Evolutionary conservation across 2,888 invertebrate species (phyloP).

Genomic region (Brachylomia viminalis): DNA sequence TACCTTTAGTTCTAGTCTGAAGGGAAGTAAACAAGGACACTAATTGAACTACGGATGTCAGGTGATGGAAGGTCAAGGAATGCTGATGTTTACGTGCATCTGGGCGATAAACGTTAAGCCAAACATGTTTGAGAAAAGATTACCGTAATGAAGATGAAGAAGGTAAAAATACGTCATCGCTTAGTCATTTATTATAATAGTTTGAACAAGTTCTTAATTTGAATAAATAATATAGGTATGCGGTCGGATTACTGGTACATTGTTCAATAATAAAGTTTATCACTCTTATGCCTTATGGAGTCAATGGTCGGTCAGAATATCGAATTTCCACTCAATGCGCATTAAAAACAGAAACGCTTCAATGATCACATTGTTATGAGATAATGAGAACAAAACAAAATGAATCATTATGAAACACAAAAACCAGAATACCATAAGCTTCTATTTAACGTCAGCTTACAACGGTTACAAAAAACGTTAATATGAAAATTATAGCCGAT

Average conservation of each 20-base stretch:
- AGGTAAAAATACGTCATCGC: neutral
- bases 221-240: neutral
- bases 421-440: neutral
- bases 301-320: constrained; percentile 31
- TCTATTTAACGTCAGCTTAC: neutral
- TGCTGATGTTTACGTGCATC: neutral
- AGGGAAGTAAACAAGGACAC: constrained; percentile 49
- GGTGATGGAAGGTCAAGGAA: constrained; percentile 14
- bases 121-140: neutral
- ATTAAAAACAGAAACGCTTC: constrained; percentile 18
- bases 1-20: constrained; percentile 3
- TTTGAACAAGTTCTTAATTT: neutral
- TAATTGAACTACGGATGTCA: constrained; percentile 31
- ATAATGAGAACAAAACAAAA: constrained; percentile 22
- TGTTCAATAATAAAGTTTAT: neutral
- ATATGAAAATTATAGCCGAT: constrained; percentile 14
- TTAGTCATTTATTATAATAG: neutral
- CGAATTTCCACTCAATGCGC: constrained; percentile 11
- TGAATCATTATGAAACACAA: constrained; percentile 4
- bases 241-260: neutral
- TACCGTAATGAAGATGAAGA: neutral
- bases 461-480: constrained; percentile 21
- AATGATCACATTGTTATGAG: constrained; percentile 28
- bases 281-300: neutral
- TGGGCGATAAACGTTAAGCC: neutral